Evolutionary conservation across 2,888 invertebrate genomes (phyloP), one percentile per base, ranked within the genome.

Genomic region (Litoditis marina): DNA sequence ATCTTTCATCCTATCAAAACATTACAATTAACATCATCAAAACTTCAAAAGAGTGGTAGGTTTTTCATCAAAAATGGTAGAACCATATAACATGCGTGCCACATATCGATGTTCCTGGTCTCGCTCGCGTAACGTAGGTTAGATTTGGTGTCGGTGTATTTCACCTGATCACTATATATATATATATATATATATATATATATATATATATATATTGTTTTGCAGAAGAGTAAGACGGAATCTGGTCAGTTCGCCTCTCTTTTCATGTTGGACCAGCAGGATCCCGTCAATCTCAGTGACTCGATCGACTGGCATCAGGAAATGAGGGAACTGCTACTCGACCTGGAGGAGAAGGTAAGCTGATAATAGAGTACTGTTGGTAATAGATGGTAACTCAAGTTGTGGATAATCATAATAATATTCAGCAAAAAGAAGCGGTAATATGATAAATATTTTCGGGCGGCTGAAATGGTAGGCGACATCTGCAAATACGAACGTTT

Each of bases 331-430:
- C 27, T 77, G n/a, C 46, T 77, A 6, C 53, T 71, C 6, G 77
- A 77, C 31, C 60, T 75, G 55, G 77, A 77, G 42, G 77, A 77
- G 50, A 77, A 77, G 63, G 66, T 71, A 31, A n/a, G 22, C n/a
- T 27, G 13, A 30, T 49, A 39, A 54, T 39, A 36, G 16, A 11
- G 25, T n/a, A 16, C 11, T 54, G 11, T 22, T 54, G 11, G 16
- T 54, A 8, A 19, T 13, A n/a, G 7, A 13, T 16, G 16, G 39
- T 32, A n/a, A n/a, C 39, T n/a, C 25, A 2, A 54, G 22, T 1
- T 22, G n/a, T n/a, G n/a, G n/a, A n/a, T n/a, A n/a, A n/a, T n/a
- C n/a, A n/a, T n/a, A n/a, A n/a, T n/a, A n/a, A n/a, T n/a, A n/a
- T n/a, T n/a, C n/a, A n/a, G n/a, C n/a, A n/a, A n/a, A n/a, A n/a